phyloP scores from a whole-genome alignment of 2,888 invertebrate species.

The Nasonovia ribisnigri region DNA sequence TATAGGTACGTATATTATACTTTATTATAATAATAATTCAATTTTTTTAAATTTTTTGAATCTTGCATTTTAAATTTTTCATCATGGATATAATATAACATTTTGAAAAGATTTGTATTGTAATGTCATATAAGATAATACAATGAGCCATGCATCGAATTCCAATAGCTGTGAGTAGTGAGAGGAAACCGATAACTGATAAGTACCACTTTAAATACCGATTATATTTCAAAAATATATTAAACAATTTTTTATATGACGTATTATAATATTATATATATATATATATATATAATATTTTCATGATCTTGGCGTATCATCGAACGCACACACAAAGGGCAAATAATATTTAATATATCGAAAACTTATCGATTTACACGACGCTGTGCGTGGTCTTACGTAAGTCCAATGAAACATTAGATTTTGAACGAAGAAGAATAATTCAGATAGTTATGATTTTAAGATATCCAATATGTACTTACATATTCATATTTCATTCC shows the following conservation, averaged over 20 bases:
- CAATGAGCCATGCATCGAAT: not conserved
- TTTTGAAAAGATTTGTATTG: not conserved
- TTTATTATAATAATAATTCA: not conserved
- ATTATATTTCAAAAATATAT: not conserved
- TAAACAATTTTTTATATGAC: not conserved
- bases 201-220: no score
- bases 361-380: not conserved
- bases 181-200: not conserved
- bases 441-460: not conserved
- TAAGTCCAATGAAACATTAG: not conserved
- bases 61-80: not conserved
- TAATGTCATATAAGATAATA: not conserved
- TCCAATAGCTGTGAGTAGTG: not conserved
- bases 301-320: not conserved
- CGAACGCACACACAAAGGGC: not conserved
- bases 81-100: not conserved
- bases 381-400: not conserved
- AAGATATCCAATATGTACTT: not conserved
- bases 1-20: not conserved
- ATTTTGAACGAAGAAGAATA: not conserved
- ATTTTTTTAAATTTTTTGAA: not conserved
- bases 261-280: no score
- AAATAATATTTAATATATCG: not conserved
- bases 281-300: not conserved
- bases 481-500: not conserved